Evolutionary conservation across 2,113 vertebrate species (phyloP).

Genomic region (Salvelinus fontinalis): DNA sequence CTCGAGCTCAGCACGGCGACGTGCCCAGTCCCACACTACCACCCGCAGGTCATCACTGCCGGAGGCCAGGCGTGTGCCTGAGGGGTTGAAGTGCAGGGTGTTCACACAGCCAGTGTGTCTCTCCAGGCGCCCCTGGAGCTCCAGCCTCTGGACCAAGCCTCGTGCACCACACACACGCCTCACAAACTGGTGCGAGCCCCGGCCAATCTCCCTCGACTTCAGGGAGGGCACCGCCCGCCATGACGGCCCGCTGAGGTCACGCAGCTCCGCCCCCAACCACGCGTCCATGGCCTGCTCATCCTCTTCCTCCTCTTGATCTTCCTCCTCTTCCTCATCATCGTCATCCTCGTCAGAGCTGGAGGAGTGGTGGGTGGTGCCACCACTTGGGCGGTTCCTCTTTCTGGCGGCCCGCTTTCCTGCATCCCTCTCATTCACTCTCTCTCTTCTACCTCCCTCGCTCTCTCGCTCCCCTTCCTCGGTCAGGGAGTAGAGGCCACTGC

Average conservation of each 20-base stretch:
- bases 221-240: slow-evolving; percentile 86
- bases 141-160: slow-evolving; percentile 88
- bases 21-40: slow-evolving; percentile 94
- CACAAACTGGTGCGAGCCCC: slow-evolving; percentile 79
- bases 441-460: slow-evolving; percentile 60
- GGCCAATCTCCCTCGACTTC: slow-evolving; percentile 82
- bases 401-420: slow-evolving; percentile 58
- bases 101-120: slow-evolving; percentile 94
- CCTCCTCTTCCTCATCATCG: slow-evolving; percentile 74
- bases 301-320: slow-evolving; percentile 69
- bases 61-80: slow-evolving; percentile 89
- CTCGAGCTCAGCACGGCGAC: slow-evolving; percentile 83
- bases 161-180: slow-evolving; percentile 86
- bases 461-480: slow-evolving; percentile 81
- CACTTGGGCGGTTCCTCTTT: slow-evolving; percentile 70
- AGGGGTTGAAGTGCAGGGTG: slow-evolving; percentile 95
- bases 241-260: slow-evolving; percentile 76
- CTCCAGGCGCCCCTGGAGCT: slow-evolving; percentile 88
- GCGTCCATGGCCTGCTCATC: slow-evolving; percentile 88
- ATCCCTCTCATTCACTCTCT: slow-evolving; percentile 40
- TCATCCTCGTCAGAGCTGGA: slow-evolving; percentile 76
- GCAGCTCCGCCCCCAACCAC: slow-evolving; percentile 88
- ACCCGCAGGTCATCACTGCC: slow-evolving; percentile 94
- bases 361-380: slow-evolving; percentile 58
- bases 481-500: slow-evolving; percentile 87